Evolutionary conservation across 2,888 invertebrate genomes (phyloP).

Genomic region (Conomelus anceps): DNA sequence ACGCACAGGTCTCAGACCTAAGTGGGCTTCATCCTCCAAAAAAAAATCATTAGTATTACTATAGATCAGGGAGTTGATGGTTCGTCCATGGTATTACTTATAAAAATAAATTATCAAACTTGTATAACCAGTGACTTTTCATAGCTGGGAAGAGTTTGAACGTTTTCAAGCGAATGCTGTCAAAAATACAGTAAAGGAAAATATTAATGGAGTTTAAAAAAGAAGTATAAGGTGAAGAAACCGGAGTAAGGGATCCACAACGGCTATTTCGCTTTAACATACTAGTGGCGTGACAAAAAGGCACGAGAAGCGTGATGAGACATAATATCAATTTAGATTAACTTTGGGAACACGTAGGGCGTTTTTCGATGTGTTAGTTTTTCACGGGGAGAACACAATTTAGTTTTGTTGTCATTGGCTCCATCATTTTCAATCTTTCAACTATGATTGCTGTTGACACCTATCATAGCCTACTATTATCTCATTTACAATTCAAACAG

Average conservation of each 20-base stretch:
- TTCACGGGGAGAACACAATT: background rate
- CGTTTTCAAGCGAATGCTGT: background rate
- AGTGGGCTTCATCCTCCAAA: too few species aligned
- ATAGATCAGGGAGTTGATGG: too few species aligned
- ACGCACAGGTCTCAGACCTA: too few species aligned
- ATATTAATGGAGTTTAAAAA: too few species aligned
- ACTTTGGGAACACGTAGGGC: background rate
- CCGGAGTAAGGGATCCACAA: background rate
- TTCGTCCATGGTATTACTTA: too few species aligned
- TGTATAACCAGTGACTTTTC: too few species aligned
- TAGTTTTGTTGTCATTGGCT: background rate
- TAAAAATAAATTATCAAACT: too few species aligned
- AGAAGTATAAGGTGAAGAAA: too few species aligned
- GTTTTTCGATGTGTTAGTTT: background rate
- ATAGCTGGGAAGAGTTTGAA: too few species aligned
- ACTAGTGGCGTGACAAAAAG: background rate
- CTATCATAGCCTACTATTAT: background rate
- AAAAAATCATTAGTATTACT: too few species aligned
- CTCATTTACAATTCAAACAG: background rate
- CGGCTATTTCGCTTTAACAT: background rate
- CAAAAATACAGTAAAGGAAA: background rate
- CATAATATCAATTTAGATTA: background rate
- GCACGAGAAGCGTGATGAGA: background rate
- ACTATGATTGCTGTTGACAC: background rate
- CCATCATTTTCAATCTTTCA: background rate